phyloP scores from a whole-genome alignment of 2,888 invertebrate genomes.

The Cremastinae sp. region DNA sequence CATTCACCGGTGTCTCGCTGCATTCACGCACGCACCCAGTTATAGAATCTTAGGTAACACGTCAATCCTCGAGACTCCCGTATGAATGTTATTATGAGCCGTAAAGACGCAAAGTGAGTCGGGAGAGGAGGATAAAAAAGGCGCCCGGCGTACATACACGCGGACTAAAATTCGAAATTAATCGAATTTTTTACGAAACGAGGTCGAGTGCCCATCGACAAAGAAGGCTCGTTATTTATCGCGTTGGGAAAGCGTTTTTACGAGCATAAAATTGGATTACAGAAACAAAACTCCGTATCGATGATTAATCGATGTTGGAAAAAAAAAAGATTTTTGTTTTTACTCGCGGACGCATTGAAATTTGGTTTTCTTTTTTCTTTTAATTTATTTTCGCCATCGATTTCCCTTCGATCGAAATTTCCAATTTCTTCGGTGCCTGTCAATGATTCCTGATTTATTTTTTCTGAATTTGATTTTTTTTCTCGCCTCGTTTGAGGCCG shows the following conservation, averaged over 20 bases:
- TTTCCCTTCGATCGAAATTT: not conserved
- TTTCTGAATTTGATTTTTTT: slow-evolving; percentile 11
- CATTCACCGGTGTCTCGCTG: slow-evolving; percentile 52
- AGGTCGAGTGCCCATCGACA: too few species aligned
- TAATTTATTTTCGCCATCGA: too few species aligned
- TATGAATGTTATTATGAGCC: slow-evolving; percentile 38
- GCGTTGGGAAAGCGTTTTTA: too few species aligned
- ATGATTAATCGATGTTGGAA: too few species aligned
- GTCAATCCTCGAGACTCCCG: slow-evolving; percentile 18
- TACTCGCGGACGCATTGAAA: not conserved
- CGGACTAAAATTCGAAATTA: slow-evolving; percentile 37
- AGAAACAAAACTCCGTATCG: too few species aligned
- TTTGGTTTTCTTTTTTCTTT: not conserved
- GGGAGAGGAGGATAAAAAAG: not conserved
- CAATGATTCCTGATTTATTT: slow-evolving; percentile 1
- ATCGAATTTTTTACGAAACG: not conserved
- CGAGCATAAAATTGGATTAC: too few species aligned
- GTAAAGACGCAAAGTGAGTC: too few species aligned
- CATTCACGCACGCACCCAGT: slow-evolving; percentile 33
- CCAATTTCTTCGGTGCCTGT: not conserved
- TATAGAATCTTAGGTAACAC: slow-evolving; percentile 49
- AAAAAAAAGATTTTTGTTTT: too few species aligned
- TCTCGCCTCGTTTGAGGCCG: slow-evolving; percentile 38
- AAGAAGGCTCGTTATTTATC: too few species aligned
- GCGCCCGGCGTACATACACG: not conserved